Evolutionary conservation across 2,113 vertebrate genomes (phyloP), one percentile per base, ranked within the genome.

Genomic region (Clarias macrocephalus): DNA sequence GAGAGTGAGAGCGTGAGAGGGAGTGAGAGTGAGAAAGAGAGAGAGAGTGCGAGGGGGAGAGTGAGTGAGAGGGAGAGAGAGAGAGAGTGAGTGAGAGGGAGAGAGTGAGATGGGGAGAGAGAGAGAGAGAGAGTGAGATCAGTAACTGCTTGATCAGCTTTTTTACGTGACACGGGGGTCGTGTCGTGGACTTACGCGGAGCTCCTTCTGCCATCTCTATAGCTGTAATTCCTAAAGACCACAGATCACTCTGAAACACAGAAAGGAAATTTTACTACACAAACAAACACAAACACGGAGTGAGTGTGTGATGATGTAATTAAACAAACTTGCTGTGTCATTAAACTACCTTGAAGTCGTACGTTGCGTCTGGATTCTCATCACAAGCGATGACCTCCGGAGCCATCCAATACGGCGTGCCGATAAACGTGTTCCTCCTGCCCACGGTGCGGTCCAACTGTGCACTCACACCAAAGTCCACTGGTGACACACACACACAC

Each of bases 331-430:
- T 3, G 33, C 6, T 5, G 77, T 63, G 23, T 30, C 33, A 70
- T 86, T 75, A 62, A 16, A n/a, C 25, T 94, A 99, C 98, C 97
- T 99, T 99, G 92, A 99, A 99, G 93, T 99, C 98, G 0, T 99
- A 99, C 0, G 98, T 99, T 92, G 98, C 98, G n/a, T 99, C 98
- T 0, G 98, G 98, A 89, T 99, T 99, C 93, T 99, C 98, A 0
- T 99, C 98, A 7, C 98, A 99, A 88, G 98, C 98, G 52, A 99
- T 99, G 90, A 99, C 98, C 93, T 99, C 98, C 0, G 98, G 98
- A 3, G 98, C 98, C 98, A 99, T 99, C 98, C 98, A 99, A 90
- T 99, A 99, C 7, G 98, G 98, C 2, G 98, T 99, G 37, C 98
- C 98, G 6, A 99, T 99, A 90, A 99, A 99, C 1, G 98, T 99